Evolutionary conservation across 2,888 invertebrate species (phyloP).

Genomic region (Meganola albula): DNA sequence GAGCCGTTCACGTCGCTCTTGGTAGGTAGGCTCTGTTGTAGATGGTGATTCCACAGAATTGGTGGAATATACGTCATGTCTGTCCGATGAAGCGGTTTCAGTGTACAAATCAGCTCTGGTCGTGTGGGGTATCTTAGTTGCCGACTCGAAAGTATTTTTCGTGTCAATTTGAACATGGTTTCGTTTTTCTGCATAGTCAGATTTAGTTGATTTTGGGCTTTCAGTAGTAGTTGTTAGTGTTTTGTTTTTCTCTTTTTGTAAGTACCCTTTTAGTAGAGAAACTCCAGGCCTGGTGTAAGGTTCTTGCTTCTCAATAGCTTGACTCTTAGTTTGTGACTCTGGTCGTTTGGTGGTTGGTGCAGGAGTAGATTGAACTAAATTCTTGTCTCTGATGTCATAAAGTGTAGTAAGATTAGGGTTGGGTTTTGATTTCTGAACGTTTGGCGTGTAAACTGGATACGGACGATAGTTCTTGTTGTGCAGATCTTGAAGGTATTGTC

Average conservation of each 20-base stretch:
- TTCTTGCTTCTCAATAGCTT: constrained; percentile 49
- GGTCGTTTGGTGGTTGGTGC: constrained; percentile 60
- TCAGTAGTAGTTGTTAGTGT: constrained; percentile 42
- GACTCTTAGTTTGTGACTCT: constrained; percentile 62
- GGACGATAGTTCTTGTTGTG: constrained; percentile 60
- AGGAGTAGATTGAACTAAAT: constrained; percentile 27
- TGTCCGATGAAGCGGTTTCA: constrained; percentile 46
- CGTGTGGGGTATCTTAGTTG: constrained; percentile 60
- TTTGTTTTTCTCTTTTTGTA: constrained; percentile 62
- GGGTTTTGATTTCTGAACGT: constrained; percentile 45
- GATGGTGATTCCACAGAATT: constrained; percentile 36
- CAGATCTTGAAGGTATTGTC: constrained; percentile 63
- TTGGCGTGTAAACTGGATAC: constrained; percentile 65
- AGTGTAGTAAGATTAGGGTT: constrained; percentile 65
- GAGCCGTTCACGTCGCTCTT: constrained; percentile 83
- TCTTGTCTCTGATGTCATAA: constrained; percentile 60
- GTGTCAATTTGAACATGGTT: constrained; percentile 41
- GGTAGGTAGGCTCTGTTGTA: constrained; percentile 65
- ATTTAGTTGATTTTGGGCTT: constrained; percentile 39
- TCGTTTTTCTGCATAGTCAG: constrained; percentile 32
- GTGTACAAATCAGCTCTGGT: constrained; percentile 39
- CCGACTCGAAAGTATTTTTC: constrained; percentile 56
- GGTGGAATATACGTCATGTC: constrained; percentile 42
- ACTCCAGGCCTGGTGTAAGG: constrained; percentile 71
- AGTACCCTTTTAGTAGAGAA: constrained; percentile 54